A percentile compares a stretch with the other conserved stretches of the same genome.
Conservation (phyloP, 1,140 invertebrate genomes). For the Sitobion miscanthi region DNA sequence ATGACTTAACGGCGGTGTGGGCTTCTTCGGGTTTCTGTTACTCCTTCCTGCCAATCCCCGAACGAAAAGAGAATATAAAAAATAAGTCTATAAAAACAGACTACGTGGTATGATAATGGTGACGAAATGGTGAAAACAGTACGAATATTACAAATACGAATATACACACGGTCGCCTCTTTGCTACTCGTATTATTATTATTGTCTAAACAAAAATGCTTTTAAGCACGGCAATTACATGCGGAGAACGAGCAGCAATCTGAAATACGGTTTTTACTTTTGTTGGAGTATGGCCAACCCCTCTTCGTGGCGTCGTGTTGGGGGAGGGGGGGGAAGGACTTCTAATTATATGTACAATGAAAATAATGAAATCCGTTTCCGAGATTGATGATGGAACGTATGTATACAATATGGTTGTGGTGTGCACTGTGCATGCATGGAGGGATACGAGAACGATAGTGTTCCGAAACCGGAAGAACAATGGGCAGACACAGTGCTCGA, state of each 20-base stretch:
- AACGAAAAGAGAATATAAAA: background rate
- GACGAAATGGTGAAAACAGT: background rate
- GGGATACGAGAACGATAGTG: background rate
- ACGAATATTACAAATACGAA: background rate
- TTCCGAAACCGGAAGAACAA: constrained; percentile 20
- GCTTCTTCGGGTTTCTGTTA: background rate
- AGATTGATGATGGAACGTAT: background rate
- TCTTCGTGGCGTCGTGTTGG: background rate
- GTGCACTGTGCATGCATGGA: background rate
- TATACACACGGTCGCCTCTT: too few relatives aligned
- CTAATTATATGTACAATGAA: constrained; percentile 17
- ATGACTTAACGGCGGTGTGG: background rate
- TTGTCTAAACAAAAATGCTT: background rate
- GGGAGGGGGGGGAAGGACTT: background rate
- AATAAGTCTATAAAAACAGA: background rate
- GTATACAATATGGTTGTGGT: background rate
- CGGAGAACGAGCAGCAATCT: background rate
- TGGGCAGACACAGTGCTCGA: background rate
- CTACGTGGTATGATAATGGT: background rate
- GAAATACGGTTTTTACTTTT: background rate
- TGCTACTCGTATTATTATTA: background rate
- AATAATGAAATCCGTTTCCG: constrained; percentile 5
- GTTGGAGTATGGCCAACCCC: background rate
- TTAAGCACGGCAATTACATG: constrained; percentile 3
- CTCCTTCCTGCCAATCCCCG: background rate